Conservation (phyloP, 92 coral and sea anemone genomes). For the Desmophyllum pertusum region DNA sequence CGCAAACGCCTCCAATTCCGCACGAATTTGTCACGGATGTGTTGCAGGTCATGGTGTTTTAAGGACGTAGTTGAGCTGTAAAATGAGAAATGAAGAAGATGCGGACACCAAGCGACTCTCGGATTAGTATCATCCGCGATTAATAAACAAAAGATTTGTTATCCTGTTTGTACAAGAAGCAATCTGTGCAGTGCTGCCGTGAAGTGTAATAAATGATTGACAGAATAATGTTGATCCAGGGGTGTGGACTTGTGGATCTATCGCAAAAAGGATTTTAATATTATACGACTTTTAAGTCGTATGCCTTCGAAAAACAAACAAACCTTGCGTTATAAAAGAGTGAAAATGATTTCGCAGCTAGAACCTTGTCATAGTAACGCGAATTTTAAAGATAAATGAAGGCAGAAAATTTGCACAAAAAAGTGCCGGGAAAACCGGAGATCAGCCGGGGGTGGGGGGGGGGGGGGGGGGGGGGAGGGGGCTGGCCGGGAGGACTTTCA, state of each 20-base stretch:
- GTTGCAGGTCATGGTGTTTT: conserved; percentile 66
- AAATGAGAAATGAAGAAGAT: not conserved
- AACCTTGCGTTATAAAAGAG: not conserved
- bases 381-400: not conserved
- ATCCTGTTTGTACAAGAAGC: conserved; percentile 1
- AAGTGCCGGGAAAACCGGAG: not conserved
- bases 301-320: not conserved
- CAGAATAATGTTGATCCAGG: not conserved
- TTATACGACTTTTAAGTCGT: not conserved
- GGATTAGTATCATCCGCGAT: not conserved
- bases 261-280: not conserved
- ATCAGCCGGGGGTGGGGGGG: not conserved
- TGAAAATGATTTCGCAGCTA: not conserved
- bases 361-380: not conserved
- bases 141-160: not conserved
- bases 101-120: not conserved
- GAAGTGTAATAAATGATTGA: no score
- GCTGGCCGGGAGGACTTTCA: no score
- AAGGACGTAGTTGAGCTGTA: not conserved
- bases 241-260: no score
- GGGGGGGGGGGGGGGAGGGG: no score
- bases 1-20: conserved; percentile 73
- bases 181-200: no score
- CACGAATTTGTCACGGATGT: conserved; percentile 58
- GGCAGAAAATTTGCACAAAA: no score